These are phyloP conservation scores for Encarsia formosa DNA, from an alignment of 2,888 invertebrate species.

Conservation along the genomic window DNA sequence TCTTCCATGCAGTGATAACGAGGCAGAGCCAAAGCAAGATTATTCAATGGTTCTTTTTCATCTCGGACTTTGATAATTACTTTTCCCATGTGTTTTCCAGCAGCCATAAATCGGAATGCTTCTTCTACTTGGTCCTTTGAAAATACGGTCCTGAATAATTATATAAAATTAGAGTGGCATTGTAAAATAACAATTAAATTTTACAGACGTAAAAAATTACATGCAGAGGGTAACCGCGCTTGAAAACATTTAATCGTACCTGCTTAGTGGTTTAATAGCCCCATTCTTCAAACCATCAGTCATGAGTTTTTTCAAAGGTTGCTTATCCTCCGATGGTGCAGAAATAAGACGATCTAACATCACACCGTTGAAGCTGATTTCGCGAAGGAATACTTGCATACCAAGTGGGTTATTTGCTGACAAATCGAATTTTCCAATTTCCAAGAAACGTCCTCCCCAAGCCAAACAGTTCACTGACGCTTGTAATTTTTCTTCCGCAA, in stretches of 20 bases:
- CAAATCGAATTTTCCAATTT: constrained; percentile 84
- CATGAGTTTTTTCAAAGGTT: constrained; percentile 56
- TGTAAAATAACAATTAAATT: not conserved
- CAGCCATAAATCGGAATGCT: constrained; percentile 65
- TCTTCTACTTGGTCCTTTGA: constrained; percentile 63
- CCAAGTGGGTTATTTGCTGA: constrained; percentile 62
- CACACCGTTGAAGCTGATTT: constrained; percentile 73
- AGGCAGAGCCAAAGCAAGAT: constrained; percentile 50
- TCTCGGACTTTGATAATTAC: constrained; percentile 40
- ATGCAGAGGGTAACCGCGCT: too few species aligned
- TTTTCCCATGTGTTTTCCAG: constrained; percentile 81
- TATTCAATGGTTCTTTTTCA: constrained; percentile 30
- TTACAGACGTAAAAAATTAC: not conserved
- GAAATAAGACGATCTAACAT: constrained; percentile 68
- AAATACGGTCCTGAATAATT: constrained; percentile 58
- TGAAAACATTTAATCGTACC: constrained; percentile 7
- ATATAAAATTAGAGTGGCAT: not conserved
- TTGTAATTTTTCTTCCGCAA: constrained; percentile 86
- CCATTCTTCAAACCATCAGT: constrained; percentile 62
- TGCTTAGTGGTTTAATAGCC: constrained; percentile 64
- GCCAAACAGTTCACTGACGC: constrained; percentile 64
- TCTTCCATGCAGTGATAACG: constrained; percentile 54
- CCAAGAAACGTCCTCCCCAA: constrained; percentile 67
- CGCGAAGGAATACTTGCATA: constrained; percentile 67
- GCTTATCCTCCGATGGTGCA: constrained; percentile 53